These are phyloP conservation scores for Sceloporus tristichus DNA, from an alignment of 2,113 vertebrate species.

Conservation along the genomic window DNA sequence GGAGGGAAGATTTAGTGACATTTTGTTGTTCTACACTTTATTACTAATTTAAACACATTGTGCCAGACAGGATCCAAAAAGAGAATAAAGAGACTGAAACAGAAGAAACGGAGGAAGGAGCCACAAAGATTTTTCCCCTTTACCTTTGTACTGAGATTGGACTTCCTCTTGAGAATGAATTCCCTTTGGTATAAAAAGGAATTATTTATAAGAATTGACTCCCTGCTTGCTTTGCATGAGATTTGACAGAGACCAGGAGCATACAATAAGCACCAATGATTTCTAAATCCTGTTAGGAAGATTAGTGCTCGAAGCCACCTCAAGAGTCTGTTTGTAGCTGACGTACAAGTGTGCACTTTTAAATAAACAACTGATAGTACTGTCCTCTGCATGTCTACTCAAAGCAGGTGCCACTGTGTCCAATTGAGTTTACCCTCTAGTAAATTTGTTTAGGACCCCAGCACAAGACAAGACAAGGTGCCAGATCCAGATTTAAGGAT, in stretches of 20 bases:
- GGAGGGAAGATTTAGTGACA: not conserved
- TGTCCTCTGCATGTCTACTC: not conserved
- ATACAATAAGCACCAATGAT: not conserved
- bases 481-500: not conserved
- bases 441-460: not conserved
- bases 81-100: constrained; percentile 9
- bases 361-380: not conserved
- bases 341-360: not conserved
- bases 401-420: not conserved
- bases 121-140: not conserved
- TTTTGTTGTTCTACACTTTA: constrained; percentile 14
- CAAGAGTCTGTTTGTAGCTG: not conserved
- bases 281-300: constrained; percentile 11
- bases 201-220: constrained; percentile 29
- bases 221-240: constrained; percentile 5
- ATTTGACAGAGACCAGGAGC: not conserved
- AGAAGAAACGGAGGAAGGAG: not conserved
- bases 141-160: constrained; percentile 16
- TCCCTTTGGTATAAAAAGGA: constrained; percentile 12
- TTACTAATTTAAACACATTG: constrained; percentile 28
- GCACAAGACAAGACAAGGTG: not conserved
- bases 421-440: not conserved
- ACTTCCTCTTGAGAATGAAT: constrained; percentile 12
- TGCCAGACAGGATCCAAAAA: not conserved
- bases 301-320: not conserved